phyloP scores from a whole-genome alignment of 1,140 invertebrate genomes.

The Ganaspis sp. region DNA sequence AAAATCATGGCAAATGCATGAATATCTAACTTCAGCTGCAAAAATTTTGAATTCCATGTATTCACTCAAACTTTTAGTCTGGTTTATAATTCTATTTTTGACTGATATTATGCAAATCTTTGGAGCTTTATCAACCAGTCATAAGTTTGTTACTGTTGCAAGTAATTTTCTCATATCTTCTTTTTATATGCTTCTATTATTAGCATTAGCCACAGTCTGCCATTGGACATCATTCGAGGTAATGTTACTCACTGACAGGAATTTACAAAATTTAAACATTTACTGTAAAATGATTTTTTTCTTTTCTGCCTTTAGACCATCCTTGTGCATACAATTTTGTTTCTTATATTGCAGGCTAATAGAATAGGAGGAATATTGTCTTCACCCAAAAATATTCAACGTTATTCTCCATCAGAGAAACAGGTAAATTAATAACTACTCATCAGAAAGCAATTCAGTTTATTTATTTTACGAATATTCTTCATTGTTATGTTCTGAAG shows the following conservation, averaged over 20 bases:
- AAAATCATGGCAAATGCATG: background rate
- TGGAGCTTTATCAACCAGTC: background rate
- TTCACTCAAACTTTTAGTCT: background rate
- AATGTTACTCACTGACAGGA: too few relatives aligned
- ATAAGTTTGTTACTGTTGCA: background rate
- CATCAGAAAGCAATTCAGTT: too few relatives aligned
- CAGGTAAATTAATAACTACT: background rate
- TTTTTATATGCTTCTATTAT: background rate
- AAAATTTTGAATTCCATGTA: background rate
- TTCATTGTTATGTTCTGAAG: too few relatives aligned
- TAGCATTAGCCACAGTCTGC: background rate
- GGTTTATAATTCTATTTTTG: background rate
- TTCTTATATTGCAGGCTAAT: background rate
- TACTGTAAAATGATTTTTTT: too few relatives aligned
- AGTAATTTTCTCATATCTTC: background rate
- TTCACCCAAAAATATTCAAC: background rate
- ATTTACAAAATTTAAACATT: too few relatives aligned
- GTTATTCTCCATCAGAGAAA: background rate
- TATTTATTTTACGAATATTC: too few relatives aligned
- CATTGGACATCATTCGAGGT: background rate
- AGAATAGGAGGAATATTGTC: background rate
- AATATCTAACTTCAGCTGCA: background rate
- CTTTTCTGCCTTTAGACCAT: too few relatives aligned
- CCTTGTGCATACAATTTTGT: too few relatives aligned
- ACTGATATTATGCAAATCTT: background rate